Conservation (phyloP, 2,797 vertebrate species). For the Cryptoblepharus egeriae region DNA sequence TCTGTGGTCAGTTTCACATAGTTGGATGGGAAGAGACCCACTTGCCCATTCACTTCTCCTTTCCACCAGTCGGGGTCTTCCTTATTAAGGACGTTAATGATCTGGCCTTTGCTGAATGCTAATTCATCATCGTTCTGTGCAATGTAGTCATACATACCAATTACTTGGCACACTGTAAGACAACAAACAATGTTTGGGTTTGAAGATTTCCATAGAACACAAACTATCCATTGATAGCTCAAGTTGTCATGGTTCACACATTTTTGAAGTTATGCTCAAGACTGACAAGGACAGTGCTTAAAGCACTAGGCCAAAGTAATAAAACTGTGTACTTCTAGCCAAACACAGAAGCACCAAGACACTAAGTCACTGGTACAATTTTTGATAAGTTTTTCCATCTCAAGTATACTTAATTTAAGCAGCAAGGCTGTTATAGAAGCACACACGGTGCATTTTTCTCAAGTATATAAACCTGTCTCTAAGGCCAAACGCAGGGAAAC, state of each 20-base stretch:
- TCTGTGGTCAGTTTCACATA: conserved; percentile 98
- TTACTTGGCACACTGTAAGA: conserved; percentile 93
- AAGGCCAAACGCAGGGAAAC: background rate
- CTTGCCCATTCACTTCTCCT: conserved; percentile 92
- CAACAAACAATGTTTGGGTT: conserved; percentile 48
- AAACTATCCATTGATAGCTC: background rate
- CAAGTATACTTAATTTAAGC: background rate
- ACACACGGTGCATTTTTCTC: background rate
- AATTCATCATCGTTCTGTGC: conserved; percentile 98
- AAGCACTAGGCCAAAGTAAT: background rate
- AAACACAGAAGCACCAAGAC: background rate
- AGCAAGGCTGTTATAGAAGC: background rate
- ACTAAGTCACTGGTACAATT: background rate
- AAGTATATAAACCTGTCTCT: background rate
- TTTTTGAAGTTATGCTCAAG: background rate
- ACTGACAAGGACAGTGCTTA: background rate
- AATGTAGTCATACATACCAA: conserved; percentile 97
- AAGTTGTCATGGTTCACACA: background rate
- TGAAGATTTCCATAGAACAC: background rate
- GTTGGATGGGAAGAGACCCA: conserved; percentile 98
- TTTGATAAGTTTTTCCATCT: background rate
- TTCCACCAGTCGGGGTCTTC: conserved; percentile 99
- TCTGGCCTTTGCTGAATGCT: conserved; percentile 95
- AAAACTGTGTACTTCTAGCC: background rate
- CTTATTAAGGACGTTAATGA: conserved; percentile 95